Percentiles rank a stretch among this genome's conserved stretches.
phyloP scores from a whole-genome alignment of 2,888 invertebrate genomes.

The Pimpla rufipes region DNA sequence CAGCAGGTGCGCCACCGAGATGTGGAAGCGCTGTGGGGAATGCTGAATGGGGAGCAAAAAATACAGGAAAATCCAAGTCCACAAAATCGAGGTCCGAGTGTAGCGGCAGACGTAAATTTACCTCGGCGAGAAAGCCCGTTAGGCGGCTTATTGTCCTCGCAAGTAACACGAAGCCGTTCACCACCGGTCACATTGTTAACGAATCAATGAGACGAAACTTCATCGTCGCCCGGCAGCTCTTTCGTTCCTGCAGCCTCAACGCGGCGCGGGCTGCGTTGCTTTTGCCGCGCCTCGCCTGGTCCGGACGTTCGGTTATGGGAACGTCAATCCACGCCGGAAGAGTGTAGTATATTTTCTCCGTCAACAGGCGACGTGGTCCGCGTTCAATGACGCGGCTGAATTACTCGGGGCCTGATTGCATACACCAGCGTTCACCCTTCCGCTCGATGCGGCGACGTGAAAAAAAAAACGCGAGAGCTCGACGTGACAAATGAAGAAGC shows the following conservation, averaged over 20 bases:
- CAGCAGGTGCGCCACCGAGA: no score
- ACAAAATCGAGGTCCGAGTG: no score
- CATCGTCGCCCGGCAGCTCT: constrained; percentile 72
- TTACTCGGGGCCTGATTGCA: constrained; percentile 68
- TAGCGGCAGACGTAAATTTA: constrained; percentile 22
- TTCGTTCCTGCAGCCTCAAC: constrained; percentile 42
- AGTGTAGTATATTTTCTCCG: constrained; percentile 75
- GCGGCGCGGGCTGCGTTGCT: constrained; percentile 25
- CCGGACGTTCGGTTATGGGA: constrained; percentile 78
- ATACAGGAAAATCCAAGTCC: no score
- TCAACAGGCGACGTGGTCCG: no score
- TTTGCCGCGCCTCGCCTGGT: constrained; percentile 71
- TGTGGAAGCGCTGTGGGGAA: no score
- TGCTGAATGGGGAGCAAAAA: no score
- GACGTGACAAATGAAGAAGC: constrained; percentile 57
- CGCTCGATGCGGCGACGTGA: constrained; percentile 29
- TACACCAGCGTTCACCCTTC: constrained; percentile 33
- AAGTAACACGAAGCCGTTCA: constrained; percentile 73
- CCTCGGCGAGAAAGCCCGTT: constrained; percentile 49
- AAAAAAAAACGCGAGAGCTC: constrained; percentile 47
- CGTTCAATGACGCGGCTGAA: constrained; percentile 72
- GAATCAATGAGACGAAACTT: constrained; percentile 80
- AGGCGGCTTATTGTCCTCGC: constrained; percentile 34
- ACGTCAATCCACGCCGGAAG: constrained; percentile 74
- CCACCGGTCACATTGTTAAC: constrained; percentile 77